Conservation (phyloP, 2,888 invertebrate species). For the Pammene fasciana region DNA sequence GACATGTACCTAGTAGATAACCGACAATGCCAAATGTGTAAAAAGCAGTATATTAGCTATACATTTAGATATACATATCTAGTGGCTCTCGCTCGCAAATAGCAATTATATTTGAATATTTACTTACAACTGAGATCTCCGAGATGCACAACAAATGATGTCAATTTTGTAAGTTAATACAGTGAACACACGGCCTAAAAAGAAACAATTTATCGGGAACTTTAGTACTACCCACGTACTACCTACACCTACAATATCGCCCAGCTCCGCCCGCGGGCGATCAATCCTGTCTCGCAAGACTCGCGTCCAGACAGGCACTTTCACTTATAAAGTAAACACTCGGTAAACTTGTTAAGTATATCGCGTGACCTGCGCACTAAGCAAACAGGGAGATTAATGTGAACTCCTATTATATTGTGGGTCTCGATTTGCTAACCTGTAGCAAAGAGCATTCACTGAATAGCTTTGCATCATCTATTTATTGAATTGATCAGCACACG, state of each 20-base stretch:
- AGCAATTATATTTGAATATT: no score
- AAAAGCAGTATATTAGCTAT: no score
- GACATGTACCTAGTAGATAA: no score
- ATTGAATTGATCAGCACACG: no score
- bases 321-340: conserved; percentile 22
- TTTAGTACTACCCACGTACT: no score
- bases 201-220: conserved; percentile 17
- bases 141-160: no score
- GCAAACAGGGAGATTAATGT: neutral
- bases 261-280: conserved; percentile 23
- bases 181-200: no score
- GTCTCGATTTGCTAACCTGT: neutral
- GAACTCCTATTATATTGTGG: neutral
- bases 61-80: no score
- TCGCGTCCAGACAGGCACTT: conserved; percentile 26
- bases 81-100: no score
- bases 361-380: neutral
- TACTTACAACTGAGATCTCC: no score
- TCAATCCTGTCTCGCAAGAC: conserved; percentile 25
- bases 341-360: conserved; percentile 7
- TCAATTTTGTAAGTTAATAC: no score
- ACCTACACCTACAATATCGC: conserved; percentile 1
- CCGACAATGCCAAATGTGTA: no score
- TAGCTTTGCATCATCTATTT: neutral
- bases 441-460: neutral